A percentile compares a stretch with the other conserved stretches of the same genome.
Conservation (phyloP, 2,888 invertebrate genomes). For the Troides helena region DNA sequence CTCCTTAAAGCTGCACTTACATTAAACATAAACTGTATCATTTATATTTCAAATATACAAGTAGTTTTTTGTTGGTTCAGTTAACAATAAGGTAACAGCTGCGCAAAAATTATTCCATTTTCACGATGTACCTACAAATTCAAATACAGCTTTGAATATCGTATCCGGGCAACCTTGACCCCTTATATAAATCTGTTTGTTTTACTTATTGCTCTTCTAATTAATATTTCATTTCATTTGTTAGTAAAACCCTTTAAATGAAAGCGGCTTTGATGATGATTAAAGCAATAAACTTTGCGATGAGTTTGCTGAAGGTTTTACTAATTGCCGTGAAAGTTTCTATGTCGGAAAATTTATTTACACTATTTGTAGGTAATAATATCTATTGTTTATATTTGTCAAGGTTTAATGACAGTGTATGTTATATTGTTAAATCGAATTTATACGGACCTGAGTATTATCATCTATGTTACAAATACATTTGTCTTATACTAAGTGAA, state of each 20-base stretch:
- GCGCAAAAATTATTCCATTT: constrained; percentile 9
- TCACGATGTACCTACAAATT: constrained; percentile 2
- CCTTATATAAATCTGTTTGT: constrained; percentile 13
- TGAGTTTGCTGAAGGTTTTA: neutral
- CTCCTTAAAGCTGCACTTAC: too few species aligned
- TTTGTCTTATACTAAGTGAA: neutral
- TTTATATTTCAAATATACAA: neutral
- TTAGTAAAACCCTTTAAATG: neutral
- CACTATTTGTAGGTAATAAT: too few species aligned
- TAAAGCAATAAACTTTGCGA: constrained; percentile 1
- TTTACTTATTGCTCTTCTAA: neutral
- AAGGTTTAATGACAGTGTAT: too few species aligned
- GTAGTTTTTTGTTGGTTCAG: neutral
- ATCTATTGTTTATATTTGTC: too few species aligned
- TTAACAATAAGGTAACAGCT: constrained; percentile 4
- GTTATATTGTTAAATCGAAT: neutral
- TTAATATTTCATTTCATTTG: constrained; percentile 7
- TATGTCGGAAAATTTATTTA: neutral
- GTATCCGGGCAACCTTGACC: constrained; percentile 1
- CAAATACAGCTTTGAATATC: constrained; percentile 6
- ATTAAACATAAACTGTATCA: neutral
- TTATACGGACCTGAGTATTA: neutral
- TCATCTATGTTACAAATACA: neutral
- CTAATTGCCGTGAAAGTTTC: neutral
- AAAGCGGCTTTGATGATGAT: constrained; percentile 1